Evolutionary conservation across 2,888 invertebrate species (phyloP), one percentile per base, ranked within the genome.

Genomic region (Syrphus vitripennis): DNA sequence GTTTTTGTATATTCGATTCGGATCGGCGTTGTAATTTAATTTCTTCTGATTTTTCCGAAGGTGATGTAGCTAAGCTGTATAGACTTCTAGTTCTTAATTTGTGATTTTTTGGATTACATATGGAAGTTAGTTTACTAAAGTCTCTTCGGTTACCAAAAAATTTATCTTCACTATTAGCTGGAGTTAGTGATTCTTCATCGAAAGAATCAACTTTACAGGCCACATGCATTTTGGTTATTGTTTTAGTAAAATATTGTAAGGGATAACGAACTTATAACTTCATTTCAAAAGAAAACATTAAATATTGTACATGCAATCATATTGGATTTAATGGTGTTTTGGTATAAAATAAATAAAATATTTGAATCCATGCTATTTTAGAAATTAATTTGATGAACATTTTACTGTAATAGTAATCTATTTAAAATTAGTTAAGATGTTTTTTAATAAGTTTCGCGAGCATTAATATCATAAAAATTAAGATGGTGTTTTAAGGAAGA

Each of bases 11-110:
- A 88, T 89, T 89, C 19, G 89, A 88, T 67, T 89, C 90, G n/a
- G 89, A 90, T 40, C 88, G 87, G 70, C 87, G 88, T 61, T 89
- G 89, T 57, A 88, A 65, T 82, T 88, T 89, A 6, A 88, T 81
- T 81, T 89, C 89, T 29, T 89, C 88, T 26, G 87, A 83, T 79
- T 89, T 88, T n/a, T 89, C 89, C 1, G 88, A 82, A 1, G 88
- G 84, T 2, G n/a, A n/a, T n/a, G 88, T 87, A 10, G 88, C 88
- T 61, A 90, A 45, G 34, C 90, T 91, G 59, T 91, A 91, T 59
- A 92, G 91, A 83, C 91, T 90, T 50, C 90, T 89, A 59, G 88
- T 89, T 69, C 87, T 88, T 48, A 89, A 78, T 81, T 87, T 87
- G 45, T 67, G 65, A 55, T 76, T 71, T 61, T 67, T 81, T 26